These are phyloP conservation scores for Trypoxylon attenuatum DNA, from an alignment of 2,888 invertebrate species.

Conservation along the genomic window DNA sequence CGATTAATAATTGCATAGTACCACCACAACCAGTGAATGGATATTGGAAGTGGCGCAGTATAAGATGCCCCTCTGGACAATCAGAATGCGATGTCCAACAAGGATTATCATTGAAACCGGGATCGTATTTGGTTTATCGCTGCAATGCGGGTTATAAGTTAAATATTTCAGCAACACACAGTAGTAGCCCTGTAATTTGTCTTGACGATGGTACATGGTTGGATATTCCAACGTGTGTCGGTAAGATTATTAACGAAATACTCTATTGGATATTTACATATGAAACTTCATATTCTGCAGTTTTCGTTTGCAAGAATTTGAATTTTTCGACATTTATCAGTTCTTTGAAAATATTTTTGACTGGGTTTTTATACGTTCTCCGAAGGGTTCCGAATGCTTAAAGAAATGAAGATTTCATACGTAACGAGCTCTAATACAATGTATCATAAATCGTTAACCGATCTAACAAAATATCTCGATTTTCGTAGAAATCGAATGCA, in stretches of 20 bases:
- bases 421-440: too few species aligned
- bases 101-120: slow-evolving; percentile 49
- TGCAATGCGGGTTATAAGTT: slow-evolving; percentile 61
- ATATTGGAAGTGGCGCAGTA: slow-evolving; percentile 55
- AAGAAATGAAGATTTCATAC: too few species aligned
- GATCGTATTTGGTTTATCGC: slow-evolving; percentile 62
- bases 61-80: slow-evolving; percentile 48
- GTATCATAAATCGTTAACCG: background rate
- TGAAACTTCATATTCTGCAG: background rate
- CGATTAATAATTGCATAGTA: slow-evolving; percentile 46
- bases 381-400: too few species aligned
- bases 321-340: too few species aligned
- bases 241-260: slow-evolving; percentile 41
- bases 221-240: slow-evolving; percentile 58
- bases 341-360: too few species aligned
- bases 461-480: background rate
- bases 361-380: too few species aligned
- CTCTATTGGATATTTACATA: background rate
- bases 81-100: slow-evolving; percentile 53
- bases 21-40: slow-evolving; percentile 65
- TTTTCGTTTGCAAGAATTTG: too few species aligned
- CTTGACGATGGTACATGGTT: slow-evolving; percentile 60
- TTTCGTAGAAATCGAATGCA: slow-evolving; percentile 64
- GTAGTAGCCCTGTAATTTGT: slow-evolving; percentile 60
- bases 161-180: slow-evolving; percentile 44